Base-by-base conservation (phyloP, 2,113 vertebrate genomes). In the Acinonyx jubatus region DNA sequence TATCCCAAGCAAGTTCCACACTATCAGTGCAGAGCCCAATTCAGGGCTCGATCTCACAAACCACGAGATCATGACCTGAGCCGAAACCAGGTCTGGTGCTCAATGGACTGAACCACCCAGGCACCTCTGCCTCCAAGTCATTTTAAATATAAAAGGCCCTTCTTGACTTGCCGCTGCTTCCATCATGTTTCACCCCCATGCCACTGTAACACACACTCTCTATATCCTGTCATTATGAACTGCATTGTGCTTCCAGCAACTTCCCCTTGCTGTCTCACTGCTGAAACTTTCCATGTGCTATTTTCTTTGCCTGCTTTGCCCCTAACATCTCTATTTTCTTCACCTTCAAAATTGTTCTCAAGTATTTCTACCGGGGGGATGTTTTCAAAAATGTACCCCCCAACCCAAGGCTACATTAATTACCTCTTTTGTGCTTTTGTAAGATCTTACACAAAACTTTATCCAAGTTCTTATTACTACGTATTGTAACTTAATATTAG, bases 241-340 rank as follows among this genome's bases (percentile, higher is more conserved):
- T 29, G 61, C 68, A 55, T 69, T 86, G 27, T 33, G 14, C 33
- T 68, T 71, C 25, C 25, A 87, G 5, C 25, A 29, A 19, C 19
- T 27, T 18, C 29, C 13, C 4, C 3, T 33, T 90, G 5, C 33
- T 82, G 3, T n/a, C 48, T 76, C 31, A 10, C 15, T 79, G 45
- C 31, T 18, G 29, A 74, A 78, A 33, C 0, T 61, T 18, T 76
- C 45, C 82, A 14, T 0, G 0, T 13, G 33, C 23, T 19, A 0
- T 78, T 89, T 85, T 85, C 18, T 69, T 9, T 80, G 16, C 71
- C 88, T 57, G 3, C 5, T 33, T 11, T 14, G 16, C 29, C 3
- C 52, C 66, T 73, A 82, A 48, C 3, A 41, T 63, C 23, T 33
- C 3, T 25, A 27, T 61, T 92, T 55, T 74, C 16, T 61, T 94